Evolutionary conservation across 2,797 vertebrate genomes (phyloP), one percentile per base, ranked within the genome.

Genomic region (Capromys pilorides): DNA sequence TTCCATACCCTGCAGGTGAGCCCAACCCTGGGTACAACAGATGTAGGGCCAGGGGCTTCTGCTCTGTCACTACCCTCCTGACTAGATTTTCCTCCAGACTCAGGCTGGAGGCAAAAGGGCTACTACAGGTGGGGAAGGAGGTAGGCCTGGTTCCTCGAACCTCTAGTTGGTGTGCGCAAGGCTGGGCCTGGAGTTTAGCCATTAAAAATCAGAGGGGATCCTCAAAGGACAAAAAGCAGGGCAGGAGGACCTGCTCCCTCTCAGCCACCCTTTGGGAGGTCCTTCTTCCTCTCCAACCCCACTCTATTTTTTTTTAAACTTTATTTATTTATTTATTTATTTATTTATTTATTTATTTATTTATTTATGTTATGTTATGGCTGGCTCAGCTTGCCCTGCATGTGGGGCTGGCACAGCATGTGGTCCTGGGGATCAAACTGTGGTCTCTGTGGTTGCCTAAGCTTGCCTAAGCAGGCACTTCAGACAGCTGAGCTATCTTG

Each of bases 211-310:
- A 51, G 75, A 71, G 73, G 33, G 51, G 59, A 31, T 59, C 59
- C 57, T 57, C 9, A 77, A 79, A 82, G 39, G 82, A 75, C 41
- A 80, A 92, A 93, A 86, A 22, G 31, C 19, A 39, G 49, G 66
- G 10, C 22, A 6, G 62, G 33, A 82, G 54, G 28, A 5, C 13
- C 54, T 67, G 71, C 77, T 39, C 33, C 14, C 54, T 10, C 59
- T 12, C 8, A 22, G 2, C 41, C 4, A 1, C 5, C 2, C 6
- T 22, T 7, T 9, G 9, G 49, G 49, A 28, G 5, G 45, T 26
- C 31, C 86, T 18, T 67, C 36, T 83, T 90, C 16, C 51, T n/a
- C 45, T 61, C 41, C 39, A 41, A 22, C 28, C 28, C 12, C 2
- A 67, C 39, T 78, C 11, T 10, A 13, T 45, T 45, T 45, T 45